Evolutionary conservation across 2,113 vertebrate genomes (phyloP), one percentile per base, ranked within the genome.

Genomic region (Leucopsar rothschildi): DNA sequence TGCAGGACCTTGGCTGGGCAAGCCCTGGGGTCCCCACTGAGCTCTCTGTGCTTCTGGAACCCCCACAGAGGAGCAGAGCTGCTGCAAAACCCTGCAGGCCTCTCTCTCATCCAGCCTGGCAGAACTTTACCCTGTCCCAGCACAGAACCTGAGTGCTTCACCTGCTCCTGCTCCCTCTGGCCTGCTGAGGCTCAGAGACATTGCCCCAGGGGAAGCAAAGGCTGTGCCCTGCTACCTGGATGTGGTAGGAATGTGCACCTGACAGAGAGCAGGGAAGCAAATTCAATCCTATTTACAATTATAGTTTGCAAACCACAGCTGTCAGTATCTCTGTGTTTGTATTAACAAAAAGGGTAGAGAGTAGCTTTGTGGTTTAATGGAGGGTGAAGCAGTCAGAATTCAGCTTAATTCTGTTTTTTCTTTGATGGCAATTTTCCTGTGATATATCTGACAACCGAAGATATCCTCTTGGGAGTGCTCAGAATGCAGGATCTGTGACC

Each of bases 381-480:
- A 44, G 31, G 6, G 9, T 15, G 19, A 29, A 53, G 47, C 37
- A 14, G 7, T 19, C 39, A 11, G 60, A 14, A 6, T 29, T 53
- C 19, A 19, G 31, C 1, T 40, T 4, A 8, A 22, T 77, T 33
- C 6, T 7, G 2, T 50, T n/a, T 63, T 42, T 7, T 3, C 2
- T n/a, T 42, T 40, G 10, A 66, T 79, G 20, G 8, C 11, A 45
- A 66, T 66, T 55, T 55, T 25, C 2, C 33, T 55, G 4, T 55
- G 3, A 0, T 29, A 35, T 15, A 3, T 53, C 39, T 55, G 39
- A 35, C 5, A 44, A 14, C 11, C 19, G 44, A 44, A 37, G 39
- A 7, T 13, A 40, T n/a, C 2, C 11, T 18, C 21, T 29, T 55
- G 33, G 12, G 3, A 31, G 33, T 37, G 33, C 33, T 65, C 77